Conservation (phyloP, 2,113 vertebrate species). For the Chamaetylas fuelleborni region DNA sequence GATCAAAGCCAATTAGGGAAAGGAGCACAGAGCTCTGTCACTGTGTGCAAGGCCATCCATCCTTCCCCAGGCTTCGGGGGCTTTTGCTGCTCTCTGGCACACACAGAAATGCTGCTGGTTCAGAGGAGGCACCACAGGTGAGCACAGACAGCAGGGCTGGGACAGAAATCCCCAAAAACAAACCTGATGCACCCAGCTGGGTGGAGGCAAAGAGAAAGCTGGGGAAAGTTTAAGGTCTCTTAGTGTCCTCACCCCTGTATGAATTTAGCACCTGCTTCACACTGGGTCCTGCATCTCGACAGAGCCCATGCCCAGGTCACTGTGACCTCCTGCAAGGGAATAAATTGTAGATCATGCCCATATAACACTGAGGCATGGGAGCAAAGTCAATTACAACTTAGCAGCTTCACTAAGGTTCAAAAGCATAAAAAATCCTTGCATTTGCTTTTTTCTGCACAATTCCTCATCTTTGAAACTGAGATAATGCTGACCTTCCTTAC, state of each 20-base stretch:
- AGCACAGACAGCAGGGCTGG: neutral
- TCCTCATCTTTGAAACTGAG: conserved; percentile 8
- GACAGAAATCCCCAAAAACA: neutral
- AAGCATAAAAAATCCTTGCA: neutral
- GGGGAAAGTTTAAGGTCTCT: neutral
- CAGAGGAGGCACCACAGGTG: neutral
- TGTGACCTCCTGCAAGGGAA: neutral
- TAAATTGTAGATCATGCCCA: neutral
- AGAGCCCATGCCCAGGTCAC: neutral
- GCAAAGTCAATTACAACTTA: neutral
- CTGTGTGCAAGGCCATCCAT: neutral
- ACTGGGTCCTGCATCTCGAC: neutral
- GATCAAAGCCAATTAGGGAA: neutral
- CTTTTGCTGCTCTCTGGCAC: neutral
- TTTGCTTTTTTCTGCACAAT: neutral
- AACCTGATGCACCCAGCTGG: neutral
- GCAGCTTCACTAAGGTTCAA: neutral
- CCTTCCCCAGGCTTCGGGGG: neutral
- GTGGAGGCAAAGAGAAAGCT: neutral
- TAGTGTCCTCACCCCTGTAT: fast-evolving
- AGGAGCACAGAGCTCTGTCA: neutral
- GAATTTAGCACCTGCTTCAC: neutral
- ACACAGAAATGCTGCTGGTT: neutral
- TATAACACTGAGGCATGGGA: neutral
- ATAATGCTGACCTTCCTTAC: neutral